Evolutionary conservation across 2,888 invertebrate species (phyloP).

Genomic region (Euphydryas editha): DNA sequence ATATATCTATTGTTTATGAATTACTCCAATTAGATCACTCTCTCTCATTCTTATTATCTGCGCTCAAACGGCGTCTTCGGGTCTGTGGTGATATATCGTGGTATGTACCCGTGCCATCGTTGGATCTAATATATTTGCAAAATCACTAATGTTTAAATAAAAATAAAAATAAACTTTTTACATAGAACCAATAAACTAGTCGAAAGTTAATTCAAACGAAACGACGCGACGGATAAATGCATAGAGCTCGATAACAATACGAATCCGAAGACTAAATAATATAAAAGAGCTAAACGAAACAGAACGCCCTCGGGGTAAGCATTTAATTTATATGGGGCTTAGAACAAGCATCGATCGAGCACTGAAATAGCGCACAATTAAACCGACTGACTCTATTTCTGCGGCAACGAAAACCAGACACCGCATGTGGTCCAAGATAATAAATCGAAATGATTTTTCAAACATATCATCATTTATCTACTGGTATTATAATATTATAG

Average conservation of each 20-base stretch:
- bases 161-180: too few species aligned
- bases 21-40: too few species aligned
- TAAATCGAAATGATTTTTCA: neutral
- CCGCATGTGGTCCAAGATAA: conserved; percentile 40
- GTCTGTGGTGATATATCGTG: too few species aligned
- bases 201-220: neutral
- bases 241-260: conserved; percentile 1
- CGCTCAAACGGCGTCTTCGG: too few species aligned
- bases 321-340: conserved; percentile 37
- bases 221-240: too few species aligned
- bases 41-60: too few species aligned
- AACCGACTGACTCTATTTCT: conserved; percentile 59
- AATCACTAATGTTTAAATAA: too few species aligned
- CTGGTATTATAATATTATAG: too few species aligned
- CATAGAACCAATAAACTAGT: too few species aligned
- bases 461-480: neutral
- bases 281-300: conserved; percentile 16
- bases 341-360: conserved; percentile 36
- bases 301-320: conserved; percentile 14
- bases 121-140: too few species aligned
- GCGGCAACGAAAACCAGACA: conserved; percentile 59
- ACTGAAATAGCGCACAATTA: conserved; percentile 62
- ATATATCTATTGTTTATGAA: too few species aligned
- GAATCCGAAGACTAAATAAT: conserved; percentile 8
- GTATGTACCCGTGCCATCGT: too few species aligned